phyloP scores from a whole-genome alignment of 2,888 invertebrate species.

The Dynastes hyllus region DNA sequence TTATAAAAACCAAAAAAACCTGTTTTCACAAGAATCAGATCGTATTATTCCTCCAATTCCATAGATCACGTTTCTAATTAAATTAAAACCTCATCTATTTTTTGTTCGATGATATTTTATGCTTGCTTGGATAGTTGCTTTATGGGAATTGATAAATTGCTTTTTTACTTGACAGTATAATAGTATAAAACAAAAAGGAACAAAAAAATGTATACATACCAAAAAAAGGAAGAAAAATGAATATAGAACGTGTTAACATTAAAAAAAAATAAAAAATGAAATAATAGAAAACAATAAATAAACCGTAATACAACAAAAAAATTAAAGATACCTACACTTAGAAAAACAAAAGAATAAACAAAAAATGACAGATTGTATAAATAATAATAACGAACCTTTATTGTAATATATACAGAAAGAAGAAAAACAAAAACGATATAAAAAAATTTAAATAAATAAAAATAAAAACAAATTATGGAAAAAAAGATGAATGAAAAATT shows the following conservation, averaged over 20 bases:
- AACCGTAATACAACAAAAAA: neutral
- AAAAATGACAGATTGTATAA: conserved; percentile 44
- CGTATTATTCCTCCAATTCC: no score
- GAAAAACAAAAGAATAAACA: conserved; percentile 26
- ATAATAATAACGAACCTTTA: conserved; percentile 61
- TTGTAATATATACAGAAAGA: conserved; percentile 60
- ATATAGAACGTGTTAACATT: conserved; percentile 64
- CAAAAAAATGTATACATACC: neutral
- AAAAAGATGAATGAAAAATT: conserved; percentile 47
- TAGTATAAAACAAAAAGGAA: conserved; percentile 9
- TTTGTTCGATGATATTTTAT: conserved; percentile 54
- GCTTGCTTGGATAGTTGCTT: conserved; percentile 67
- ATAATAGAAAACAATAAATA: conserved; percentile 11
- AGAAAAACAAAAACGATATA: neutral
- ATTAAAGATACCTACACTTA: neutral
- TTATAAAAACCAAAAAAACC: no score
- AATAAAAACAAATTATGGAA: conserved; percentile 15
- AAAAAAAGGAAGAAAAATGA: conserved; percentile 57
- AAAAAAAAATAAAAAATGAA: conserved; percentile 34
- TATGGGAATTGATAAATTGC: conserved; percentile 72
- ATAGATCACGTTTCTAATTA: no score
- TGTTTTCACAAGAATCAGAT: no score
- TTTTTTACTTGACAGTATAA: conserved; percentile 69
- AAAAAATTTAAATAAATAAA: conserved; percentile 24
- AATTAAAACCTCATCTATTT: neutral